Evolutionary conservation across 2,113 vertebrate genomes (phyloP).

Genomic region (Equus przewalskii): DNA sequence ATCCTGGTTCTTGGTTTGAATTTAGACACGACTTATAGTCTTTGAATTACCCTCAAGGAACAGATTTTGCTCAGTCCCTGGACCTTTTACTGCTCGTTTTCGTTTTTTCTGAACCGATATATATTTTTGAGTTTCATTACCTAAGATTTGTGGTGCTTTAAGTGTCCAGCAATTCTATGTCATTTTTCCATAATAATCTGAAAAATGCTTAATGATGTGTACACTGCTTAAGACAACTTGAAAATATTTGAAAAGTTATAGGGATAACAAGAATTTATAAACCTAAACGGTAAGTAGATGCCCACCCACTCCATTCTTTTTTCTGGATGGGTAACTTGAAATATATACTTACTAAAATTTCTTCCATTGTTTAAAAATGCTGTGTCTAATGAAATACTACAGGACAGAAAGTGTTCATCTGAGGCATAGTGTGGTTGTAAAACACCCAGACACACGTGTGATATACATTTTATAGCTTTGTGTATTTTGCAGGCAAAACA

Average conservation of each 20-base stretch:
- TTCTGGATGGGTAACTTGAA: slow-evolving; percentile 60
- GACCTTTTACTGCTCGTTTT: background rate
- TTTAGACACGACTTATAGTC: background rate
- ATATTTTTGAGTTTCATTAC: slow-evolving; percentile 35
- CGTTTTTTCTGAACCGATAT: background rate
- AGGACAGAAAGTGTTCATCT: slow-evolving; percentile 71
- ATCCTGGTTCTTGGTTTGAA: background rate
- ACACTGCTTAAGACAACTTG: slow-evolving; percentile 13
- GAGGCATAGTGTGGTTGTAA: slow-evolving; percentile 66
- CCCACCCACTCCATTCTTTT: background rate
- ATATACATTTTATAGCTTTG: slow-evolving; percentile 77
- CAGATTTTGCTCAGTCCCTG: background rate
- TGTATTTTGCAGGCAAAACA: slow-evolving; percentile 77
- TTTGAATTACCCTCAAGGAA: background rate
- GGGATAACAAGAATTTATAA: slow-evolving; percentile 52
- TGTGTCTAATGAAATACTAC: slow-evolving; percentile 78
- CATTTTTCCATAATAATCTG: slow-evolving; percentile 1
- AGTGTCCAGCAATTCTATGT: background rate
- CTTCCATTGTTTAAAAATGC: slow-evolving; percentile 72
- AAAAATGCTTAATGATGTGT: slow-evolving; percentile 38
- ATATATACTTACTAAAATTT: slow-evolving; percentile 71
- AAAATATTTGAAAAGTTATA: slow-evolving; percentile 58
- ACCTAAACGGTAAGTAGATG: slow-evolving; percentile 40
- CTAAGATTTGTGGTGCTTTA: background rate
- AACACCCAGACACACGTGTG: slow-evolving; percentile 67